Base-by-base conservation (phyloP, 2,797 vertebrate species). In the Notoglanidium macrostoma region DNA sequence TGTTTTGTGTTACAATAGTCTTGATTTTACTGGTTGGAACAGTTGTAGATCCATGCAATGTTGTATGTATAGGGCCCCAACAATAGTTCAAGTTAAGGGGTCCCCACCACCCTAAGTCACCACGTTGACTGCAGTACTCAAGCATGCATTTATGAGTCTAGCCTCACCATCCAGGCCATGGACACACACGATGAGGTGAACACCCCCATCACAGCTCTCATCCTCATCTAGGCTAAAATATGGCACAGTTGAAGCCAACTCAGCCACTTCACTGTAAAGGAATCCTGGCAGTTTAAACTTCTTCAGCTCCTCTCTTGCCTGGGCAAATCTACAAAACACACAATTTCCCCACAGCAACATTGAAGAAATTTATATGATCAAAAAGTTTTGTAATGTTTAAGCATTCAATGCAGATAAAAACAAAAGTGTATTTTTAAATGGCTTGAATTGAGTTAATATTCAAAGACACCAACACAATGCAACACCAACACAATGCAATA, bases 151-250 rank as follows among this genome's bases (percentile, higher is more conserved):
- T 35, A 72, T 54, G 21, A 14, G n/a, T 74, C 10, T 86, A 59
- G 40, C 55, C 92, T 86, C 95, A 99, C 98, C 98, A 74, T 99
- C 98, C 35, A 99, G 95, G 73, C 98, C 98, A 49, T 99, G 98
- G 44, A 99, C 98, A 78, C 98, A 99, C 89, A 99, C 97, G 88
- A 99, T 96, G 29, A 99, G 97, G 92, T 99, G 98, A 85, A 99
- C 98, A 90, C 98, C 98, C 85, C 98, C 97, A 83, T 97, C 98
- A 91, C 96, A 95, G 89, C 93, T 93, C 85, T 98, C 97, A 82
- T 98, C 97, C 32, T 98, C 97, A 93, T 99, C 98, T 92, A 96
- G 90, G 91, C 97, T 98, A 92, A 99, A 99, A 92, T 99, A 99
- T 77, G 98, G 98, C 87, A 96, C 90, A 32, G 96, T 96, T 90